Percentiles rank a stretch among this genome's conserved stretches.
These are phyloP conservation scores for Artibeus jamaicensis DNA, from an alignment of 2,797 vertebrate genomes.

Conservation along the genomic window DNA sequence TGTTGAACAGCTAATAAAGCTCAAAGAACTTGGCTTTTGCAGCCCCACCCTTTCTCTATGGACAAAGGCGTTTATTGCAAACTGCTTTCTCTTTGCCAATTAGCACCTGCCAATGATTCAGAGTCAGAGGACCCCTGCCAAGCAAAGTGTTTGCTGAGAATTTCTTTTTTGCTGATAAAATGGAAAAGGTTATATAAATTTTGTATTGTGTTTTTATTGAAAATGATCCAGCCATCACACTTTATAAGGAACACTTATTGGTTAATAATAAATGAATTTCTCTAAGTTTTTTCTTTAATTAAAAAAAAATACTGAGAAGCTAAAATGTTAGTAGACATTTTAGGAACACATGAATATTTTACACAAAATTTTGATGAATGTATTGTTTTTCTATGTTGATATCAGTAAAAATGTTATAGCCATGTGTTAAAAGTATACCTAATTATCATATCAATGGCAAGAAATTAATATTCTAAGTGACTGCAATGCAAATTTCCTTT, in stretches of 20 bases:
- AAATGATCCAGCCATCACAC: constrained; percentile 54
- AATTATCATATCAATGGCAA: background rate
- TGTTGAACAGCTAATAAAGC: constrained; percentile 70
- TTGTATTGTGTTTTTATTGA: constrained; percentile 66
- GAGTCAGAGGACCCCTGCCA: constrained; percentile 68
- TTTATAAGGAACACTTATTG: constrained; percentile 41
- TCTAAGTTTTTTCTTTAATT: constrained; percentile 8
- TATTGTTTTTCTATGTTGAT: background rate
- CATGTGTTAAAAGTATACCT: background rate
- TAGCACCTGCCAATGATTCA: constrained; percentile 76
- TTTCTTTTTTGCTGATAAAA: constrained; percentile 67
- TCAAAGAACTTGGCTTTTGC: constrained; percentile 76
- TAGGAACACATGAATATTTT: background rate
- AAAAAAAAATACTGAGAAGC: background rate
- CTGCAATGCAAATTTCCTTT: background rate
- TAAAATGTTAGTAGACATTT: background rate
- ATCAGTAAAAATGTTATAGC: background rate
- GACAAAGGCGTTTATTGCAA: constrained; percentile 76
- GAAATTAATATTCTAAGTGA: background rate
- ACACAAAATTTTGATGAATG: background rate
- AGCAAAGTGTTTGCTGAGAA: constrained; percentile 57
- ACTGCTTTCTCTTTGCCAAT: constrained; percentile 74
- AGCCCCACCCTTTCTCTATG: constrained; percentile 28
- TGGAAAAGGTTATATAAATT: constrained; percentile 55
- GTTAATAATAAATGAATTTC: constrained; percentile 52